Evolutionary conservation across 2,888 invertebrate species (phyloP).

Genomic region (Pristionchus entomophagus): DNA sequence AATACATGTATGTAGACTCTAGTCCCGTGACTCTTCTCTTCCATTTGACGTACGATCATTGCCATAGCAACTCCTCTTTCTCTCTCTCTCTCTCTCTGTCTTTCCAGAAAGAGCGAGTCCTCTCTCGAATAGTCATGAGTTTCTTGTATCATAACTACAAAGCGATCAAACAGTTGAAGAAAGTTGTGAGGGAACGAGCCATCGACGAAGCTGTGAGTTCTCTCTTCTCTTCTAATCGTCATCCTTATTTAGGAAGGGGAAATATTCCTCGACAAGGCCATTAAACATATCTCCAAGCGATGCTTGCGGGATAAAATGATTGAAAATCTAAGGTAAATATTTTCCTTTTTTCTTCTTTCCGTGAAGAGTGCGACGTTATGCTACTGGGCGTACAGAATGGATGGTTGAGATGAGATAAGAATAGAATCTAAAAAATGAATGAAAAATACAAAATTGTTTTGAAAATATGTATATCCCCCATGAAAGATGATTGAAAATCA

Average conservation of each 20-base stretch:
- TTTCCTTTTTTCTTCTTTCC: too few species aligned
- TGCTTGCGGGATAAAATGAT: background rate
- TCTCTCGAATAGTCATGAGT: background rate
- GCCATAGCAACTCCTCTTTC: background rate
- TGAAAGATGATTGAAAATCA: background rate
- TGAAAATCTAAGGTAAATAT: background rate
- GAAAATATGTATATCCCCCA: too few species aligned
- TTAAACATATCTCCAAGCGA: background rate
- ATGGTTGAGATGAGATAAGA: too few species aligned
- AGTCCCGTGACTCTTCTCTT: background rate
- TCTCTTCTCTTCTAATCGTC: background rate
- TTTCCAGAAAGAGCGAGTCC: background rate
- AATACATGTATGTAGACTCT: too few species aligned
- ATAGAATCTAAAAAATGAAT: too few species aligned
- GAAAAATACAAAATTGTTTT: too few species aligned
- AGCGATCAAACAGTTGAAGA: background rate
- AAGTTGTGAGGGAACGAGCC: background rate
- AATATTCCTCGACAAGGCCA: background rate
- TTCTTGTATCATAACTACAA: background rate
- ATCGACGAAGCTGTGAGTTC: background rate
- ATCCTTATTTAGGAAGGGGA: background rate
- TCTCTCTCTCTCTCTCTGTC: background rate
- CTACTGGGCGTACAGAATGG: too few species aligned
- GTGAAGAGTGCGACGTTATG: too few species aligned
- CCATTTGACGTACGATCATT: too few species aligned